Conservation (phyloP, 1,140 invertebrate species). For the Trinorchestia longiramus region DNA sequence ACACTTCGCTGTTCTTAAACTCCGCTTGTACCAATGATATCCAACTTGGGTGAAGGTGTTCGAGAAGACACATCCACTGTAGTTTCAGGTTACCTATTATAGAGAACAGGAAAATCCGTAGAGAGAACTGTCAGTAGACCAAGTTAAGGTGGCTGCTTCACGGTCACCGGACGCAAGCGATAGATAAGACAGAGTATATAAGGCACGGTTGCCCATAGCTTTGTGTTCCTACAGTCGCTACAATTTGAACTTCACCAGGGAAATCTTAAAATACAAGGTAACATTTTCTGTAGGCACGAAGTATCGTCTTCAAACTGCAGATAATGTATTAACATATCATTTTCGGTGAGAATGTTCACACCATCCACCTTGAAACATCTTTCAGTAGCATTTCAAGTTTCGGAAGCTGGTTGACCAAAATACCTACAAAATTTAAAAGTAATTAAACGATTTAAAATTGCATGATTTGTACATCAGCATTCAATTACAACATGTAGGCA, state of each 20-base stretch:
- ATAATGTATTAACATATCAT: neutral
- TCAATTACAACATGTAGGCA: neutral
- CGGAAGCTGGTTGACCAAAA: neutral
- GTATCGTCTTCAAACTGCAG: neutral
- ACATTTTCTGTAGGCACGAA: neutral
- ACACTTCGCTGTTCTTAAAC: neutral
- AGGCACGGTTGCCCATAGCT: too few species aligned
- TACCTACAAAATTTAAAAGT: neutral
- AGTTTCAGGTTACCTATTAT: neutral
- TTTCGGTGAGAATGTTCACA: neutral
- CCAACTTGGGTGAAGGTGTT: neutral
- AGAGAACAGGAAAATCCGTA: too few species aligned
- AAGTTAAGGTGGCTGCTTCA: too few species aligned
- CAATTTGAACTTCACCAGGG: neutral
- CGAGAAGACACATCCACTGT: neutral
- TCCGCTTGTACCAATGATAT: neutral
- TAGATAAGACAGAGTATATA: too few species aligned
- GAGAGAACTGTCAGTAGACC: too few species aligned
- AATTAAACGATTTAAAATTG: neutral
- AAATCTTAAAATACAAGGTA: neutral
- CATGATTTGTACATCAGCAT: neutral
- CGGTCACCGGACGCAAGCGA: too few species aligned
- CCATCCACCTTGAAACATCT: neutral
- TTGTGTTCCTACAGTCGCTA: too few species aligned
- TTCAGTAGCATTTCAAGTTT: neutral